phyloP scores from a whole-genome alignment of 2,888 invertebrate species.

The Phortica okadai region DNA sequence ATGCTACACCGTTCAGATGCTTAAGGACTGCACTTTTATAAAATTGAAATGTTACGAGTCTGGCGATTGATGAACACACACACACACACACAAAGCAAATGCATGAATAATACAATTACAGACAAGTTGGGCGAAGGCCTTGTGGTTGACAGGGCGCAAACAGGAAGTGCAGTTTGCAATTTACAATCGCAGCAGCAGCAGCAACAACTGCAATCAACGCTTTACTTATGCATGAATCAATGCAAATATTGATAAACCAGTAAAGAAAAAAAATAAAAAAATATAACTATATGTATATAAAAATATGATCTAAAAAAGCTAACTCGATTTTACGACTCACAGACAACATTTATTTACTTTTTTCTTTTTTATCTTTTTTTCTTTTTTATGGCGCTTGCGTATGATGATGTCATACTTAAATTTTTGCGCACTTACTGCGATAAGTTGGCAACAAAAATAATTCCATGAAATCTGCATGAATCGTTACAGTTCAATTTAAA shows the following conservation, averaged over 20 bases:
- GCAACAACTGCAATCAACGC: neutral
- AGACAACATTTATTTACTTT: too few species aligned
- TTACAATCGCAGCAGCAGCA: neutral
- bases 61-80: neutral
- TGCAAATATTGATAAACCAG: neutral
- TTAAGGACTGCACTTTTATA: neutral
- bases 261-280: too few species aligned
- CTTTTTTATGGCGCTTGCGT: constrained; percentile 34
- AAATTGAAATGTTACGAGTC: constrained; percentile 20
- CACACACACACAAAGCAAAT: neutral
- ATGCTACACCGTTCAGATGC: neutral
- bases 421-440: constrained; percentile 36
- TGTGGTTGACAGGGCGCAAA: neutral
- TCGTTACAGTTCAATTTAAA: neutral
- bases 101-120: constrained; percentile 8
- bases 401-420: constrained; percentile 35
- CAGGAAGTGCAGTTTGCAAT: neutral
- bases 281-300: too few species aligned
- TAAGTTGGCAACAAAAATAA: neutral
- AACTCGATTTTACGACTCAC: too few species aligned
- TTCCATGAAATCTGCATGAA: constrained; percentile 6
- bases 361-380: constrained; percentile 29
- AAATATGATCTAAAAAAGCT: too few species aligned
- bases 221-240: neutral
- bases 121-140: neutral